phyloP scores from a whole-genome alignment of 2,797 vertebrate species.

The Neosalanx taihuensis region DNA sequence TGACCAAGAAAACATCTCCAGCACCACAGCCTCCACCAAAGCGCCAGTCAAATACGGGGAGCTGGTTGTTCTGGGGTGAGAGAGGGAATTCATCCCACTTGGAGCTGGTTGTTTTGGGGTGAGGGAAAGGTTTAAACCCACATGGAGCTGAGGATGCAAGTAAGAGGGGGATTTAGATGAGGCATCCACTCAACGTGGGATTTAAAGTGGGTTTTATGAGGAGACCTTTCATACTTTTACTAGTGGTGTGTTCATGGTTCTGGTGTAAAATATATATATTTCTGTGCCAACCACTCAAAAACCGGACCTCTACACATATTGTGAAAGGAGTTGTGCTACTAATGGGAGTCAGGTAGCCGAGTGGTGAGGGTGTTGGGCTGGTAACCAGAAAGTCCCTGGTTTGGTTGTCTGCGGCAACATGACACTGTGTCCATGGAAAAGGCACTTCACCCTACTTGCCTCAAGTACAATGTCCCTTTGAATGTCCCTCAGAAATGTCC shows the following conservation, averaged over 20 bases:
- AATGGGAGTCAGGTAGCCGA: too few relatives aligned
- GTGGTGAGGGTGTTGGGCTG: too few relatives aligned
- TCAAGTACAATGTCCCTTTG: too few relatives aligned
- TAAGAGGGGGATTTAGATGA: neutral
- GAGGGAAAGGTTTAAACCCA: conserved; percentile 49
- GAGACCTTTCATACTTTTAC: neutral
- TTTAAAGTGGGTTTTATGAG: neutral
- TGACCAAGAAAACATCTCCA: conserved; percentile 88
- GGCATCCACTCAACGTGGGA: neutral
- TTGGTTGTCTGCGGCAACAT: too few relatives aligned
- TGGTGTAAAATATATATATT: neutral
- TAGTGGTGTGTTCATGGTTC: neutral
- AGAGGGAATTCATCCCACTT: conserved; percentile 29
- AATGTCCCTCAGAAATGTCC: too few relatives aligned
- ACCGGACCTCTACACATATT: neutral
- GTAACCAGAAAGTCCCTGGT: too few relatives aligned
- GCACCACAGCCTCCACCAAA: conserved; percentile 71
- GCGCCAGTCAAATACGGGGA: conserved; percentile 90
- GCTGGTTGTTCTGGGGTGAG: conserved; percentile 92
- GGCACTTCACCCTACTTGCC: too few relatives aligned
- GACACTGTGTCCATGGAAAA: too few relatives aligned
- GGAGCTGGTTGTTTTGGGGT: conserved; percentile 74
- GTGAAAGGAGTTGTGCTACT: neutral
- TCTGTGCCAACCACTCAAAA: neutral
- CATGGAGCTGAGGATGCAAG: neutral